Percentiles rank a stretch among this genome's conserved stretches.
Conservation (phyloP, 2,113 vertebrate genomes). For the Cryptoleucopteryx plumbea region DNA sequence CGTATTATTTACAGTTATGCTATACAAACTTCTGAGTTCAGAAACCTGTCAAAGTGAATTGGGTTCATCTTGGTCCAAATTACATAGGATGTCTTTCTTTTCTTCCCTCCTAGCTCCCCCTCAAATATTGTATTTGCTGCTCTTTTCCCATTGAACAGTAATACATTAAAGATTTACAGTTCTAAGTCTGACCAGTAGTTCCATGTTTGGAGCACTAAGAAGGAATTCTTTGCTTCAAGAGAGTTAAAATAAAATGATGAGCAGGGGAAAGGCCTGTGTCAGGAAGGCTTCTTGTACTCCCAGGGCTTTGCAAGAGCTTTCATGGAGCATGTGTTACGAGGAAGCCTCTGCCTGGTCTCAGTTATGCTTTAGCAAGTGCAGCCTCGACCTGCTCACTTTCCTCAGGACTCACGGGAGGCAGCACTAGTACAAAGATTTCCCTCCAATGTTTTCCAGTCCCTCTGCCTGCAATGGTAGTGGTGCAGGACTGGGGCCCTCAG, state of each 20-base stretch:
- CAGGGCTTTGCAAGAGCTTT: not conserved
- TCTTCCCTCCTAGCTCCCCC: not conserved
- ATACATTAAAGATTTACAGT: not conserved
- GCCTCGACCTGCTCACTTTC: not conserved
- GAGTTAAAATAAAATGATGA: not conserved
- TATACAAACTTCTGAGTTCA: not conserved
- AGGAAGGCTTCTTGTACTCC: not conserved
- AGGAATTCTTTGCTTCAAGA: not conserved
- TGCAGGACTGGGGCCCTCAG: not conserved
- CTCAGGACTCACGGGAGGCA: not conserved
- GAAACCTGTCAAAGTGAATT: not conserved
- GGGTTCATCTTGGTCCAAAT: not conserved
- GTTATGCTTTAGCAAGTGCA: not conserved
- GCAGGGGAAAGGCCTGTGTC: not conserved
- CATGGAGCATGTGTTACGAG: not conserved
- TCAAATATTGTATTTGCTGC: not conserved
- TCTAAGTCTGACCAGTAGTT: not conserved
- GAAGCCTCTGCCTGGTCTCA: not conserved
- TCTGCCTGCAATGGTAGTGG: not conserved
- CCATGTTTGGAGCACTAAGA: not conserved
- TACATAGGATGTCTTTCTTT: not conserved
- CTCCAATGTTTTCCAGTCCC: not conserved
- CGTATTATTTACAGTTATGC: not conserved
- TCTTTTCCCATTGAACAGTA: not conserved
- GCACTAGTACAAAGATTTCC: not conserved